These are phyloP conservation scores for Eurosta solidaginis DNA, from an alignment of 1,140 invertebrate genomes.

Conservation along the genomic window DNA sequence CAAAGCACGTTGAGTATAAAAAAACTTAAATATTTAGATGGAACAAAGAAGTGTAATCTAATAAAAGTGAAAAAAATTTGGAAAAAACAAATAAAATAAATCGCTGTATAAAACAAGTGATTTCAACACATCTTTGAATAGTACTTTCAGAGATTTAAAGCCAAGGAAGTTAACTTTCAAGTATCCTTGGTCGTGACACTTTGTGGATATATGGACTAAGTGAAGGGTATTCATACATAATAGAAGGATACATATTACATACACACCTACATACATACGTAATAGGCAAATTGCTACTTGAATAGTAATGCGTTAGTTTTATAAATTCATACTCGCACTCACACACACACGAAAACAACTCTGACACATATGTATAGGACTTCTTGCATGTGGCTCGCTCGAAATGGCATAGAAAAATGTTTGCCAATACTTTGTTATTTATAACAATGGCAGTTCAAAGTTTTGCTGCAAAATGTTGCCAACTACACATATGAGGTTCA, in stretches of 20 bases:
- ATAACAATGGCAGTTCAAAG: neutral
- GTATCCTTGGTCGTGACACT: neutral
- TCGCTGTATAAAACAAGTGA: conserved; percentile 7
- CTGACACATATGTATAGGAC: neutral
- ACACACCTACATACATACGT: no score
- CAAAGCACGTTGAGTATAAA: no score
- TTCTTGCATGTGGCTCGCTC: neutral
- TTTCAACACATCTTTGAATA: conserved; percentile 8
- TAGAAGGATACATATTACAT: no score
- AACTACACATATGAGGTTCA: neutral
- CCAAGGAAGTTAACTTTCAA: neutral
- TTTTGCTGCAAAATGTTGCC: neutral
- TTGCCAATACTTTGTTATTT: conserved; percentile 15
- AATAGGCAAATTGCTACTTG: conserved; percentile 8
- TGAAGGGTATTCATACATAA: no score
- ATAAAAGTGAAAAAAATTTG: no score
- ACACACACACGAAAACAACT: neutral
- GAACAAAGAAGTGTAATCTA: no score
- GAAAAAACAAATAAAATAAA: neutral
- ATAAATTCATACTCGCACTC: neutral
- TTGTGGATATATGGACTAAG: neutral
- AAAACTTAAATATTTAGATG: no score
- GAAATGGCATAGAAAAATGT: neutral
- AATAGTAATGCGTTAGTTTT: neutral
- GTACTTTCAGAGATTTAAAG: neutral